A percentile compares a stretch with the other conserved stretches of the same genome.
These are phyloP conservation scores for Tipula helvola DNA, from an alignment of 2,888 invertebrate species.

Conservation along the genomic window DNA sequence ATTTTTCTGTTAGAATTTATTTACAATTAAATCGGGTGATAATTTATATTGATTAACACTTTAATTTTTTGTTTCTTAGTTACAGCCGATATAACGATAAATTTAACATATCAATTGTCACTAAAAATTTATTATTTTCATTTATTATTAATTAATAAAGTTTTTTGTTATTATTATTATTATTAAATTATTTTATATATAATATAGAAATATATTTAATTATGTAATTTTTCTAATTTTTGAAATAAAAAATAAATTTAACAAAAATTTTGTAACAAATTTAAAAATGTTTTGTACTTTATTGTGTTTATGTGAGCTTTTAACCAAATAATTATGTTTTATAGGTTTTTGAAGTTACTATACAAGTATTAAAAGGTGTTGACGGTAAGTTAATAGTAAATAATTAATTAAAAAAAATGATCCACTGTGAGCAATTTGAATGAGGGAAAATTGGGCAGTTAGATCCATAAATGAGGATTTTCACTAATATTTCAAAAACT, in stretches of 20 bases:
- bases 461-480: no score
- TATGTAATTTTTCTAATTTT: constrained; percentile 4
- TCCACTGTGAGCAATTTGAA: no score
- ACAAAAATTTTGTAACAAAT: background rate
- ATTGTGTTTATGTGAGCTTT: no score
- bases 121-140: background rate
- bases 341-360: no score
- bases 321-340: no score
- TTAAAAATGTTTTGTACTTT: no score
- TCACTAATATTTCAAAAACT: no score
- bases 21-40: background rate
- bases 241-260: background rate
- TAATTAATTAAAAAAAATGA: no score
- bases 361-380: no score
- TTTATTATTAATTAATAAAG: background rate
- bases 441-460: no score
- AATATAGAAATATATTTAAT: background rate
- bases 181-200: background rate
- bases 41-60: background rate
- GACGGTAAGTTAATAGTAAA: no score
- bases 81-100: background rate
- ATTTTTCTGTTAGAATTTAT: background rate
- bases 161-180: background rate
- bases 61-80: background rate
- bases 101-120: background rate